Percentiles rank a stretch among this genome's conserved stretches.
Evolutionary conservation across 2,888 invertebrate species (phyloP).

Genomic region (Tachina grossa): DNA sequence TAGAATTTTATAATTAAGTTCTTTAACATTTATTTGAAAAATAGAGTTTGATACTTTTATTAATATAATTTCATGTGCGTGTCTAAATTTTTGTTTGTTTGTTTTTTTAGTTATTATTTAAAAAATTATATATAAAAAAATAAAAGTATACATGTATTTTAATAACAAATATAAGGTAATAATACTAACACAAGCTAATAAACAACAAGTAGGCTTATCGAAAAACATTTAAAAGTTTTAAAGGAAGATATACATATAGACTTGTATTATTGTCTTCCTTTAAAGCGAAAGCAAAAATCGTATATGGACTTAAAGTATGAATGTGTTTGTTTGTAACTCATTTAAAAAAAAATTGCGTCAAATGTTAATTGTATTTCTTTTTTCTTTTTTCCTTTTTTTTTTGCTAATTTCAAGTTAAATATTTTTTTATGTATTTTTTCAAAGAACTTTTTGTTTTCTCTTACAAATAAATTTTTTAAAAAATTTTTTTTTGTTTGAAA

Average conservation of each 20-base stretch:
- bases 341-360: slow-evolving; percentile 74
- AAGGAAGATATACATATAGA: neutral
- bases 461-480: no score
- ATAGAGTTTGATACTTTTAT: slow-evolving; percentile 20
- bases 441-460: slow-evolving; percentile 17
- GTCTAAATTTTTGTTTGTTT: slow-evolving; percentile 63
- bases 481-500: slow-evolving; percentile 20
- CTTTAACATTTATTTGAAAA: no score
- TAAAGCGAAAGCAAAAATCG: slow-evolving; percentile 4
- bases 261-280: neutral
- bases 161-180: slow-evolving; percentile 56
- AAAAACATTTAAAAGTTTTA: slow-evolving; percentile 7
- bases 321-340: slow-evolving; percentile 61
- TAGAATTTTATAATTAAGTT: no score
- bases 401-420: neutral
- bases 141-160: slow-evolving; percentile 40
- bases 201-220: slow-evolving; percentile 30
- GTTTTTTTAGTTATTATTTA: slow-evolving; percentile 44
- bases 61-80: slow-evolving; percentile 73
- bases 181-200: slow-evolving; percentile 70
- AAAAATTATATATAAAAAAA: slow-evolving; percentile 24
- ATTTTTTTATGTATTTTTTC: slow-evolving; percentile 52
- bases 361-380: slow-evolving; percentile 75
- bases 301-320: slow-evolving; percentile 74
- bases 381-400: slow-evolving; percentile 71